phyloP scores from a whole-genome alignment of 1,140 invertebrate genomes.

The Calephelis nemesis region DNA sequence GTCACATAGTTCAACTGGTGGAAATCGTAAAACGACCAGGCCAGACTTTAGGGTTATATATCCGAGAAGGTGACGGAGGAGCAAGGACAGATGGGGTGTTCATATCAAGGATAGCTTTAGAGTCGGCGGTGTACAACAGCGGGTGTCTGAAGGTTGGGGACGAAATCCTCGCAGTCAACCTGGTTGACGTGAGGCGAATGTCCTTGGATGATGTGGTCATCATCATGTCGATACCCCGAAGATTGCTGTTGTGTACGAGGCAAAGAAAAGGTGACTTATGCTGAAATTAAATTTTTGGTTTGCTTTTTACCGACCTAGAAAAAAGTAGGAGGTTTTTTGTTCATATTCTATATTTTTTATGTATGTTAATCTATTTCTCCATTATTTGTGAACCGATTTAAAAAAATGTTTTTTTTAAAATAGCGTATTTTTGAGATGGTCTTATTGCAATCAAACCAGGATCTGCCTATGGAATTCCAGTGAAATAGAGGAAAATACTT shows the following conservation, averaged over 20 bases:
- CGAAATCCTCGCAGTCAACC: constrained; percentile 98
- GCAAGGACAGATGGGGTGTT: constrained; percentile 97
- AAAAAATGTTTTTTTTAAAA: too few species aligned
- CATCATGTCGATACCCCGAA: constrained; percentile 98
- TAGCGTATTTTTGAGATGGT: too few species aligned
- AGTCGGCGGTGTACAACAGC: constrained; percentile 97
- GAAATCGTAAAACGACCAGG: constrained; percentile 99
- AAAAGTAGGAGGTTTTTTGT: too few species aligned
- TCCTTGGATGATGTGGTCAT: constrained; percentile 99
- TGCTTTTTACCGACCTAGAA: too few species aligned
- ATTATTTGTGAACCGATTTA: too few species aligned
- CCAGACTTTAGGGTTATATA: constrained; percentile 98
- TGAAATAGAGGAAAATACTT: too few species aligned
- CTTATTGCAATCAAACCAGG: too few species aligned
- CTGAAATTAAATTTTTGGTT: too few species aligned
- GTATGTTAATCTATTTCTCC: too few species aligned
- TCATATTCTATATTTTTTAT: too few species aligned
- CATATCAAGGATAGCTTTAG: constrained; percentile 98
- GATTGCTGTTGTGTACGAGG: constrained; percentile 95
- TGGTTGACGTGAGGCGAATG: constrained; percentile 98
- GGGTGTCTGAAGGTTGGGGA: constrained; percentile 98
- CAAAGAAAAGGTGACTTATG: constrained; percentile 81
- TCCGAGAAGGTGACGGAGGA: constrained; percentile 96
- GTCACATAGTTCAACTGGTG: constrained; percentile 94
- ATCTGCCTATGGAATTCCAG: too few species aligned